Base-by-base conservation (phyloP, 2,113 vertebrate species). In the Larimichthys polyactis region DNA sequence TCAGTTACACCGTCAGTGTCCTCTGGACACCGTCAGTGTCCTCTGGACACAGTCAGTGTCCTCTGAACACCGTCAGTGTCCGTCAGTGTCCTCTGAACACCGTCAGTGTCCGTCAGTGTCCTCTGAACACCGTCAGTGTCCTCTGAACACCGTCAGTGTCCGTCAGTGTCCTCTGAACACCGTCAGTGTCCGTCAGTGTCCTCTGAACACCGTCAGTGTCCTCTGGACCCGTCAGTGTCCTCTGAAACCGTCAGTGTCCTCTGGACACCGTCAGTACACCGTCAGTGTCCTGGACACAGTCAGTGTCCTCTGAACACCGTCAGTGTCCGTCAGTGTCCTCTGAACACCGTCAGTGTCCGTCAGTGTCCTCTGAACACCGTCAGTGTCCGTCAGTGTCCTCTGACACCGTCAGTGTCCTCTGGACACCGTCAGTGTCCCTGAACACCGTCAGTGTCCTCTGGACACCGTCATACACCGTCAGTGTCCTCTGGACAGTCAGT, bases 81-180 rank as follows among this genome's bases (percentile, higher is more conserved):
- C n/a, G n/a, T n/a, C n/a, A n/a, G n/a, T n/a, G 19, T 48, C 51
- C 36, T 92, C 96, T 98, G 88, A 48, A 82, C 14, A 24, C 20
- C 10, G 54, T 32, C 29, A 67, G 5, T 44, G 20, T 44, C 7
- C 4, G 27, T 27, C 27, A 27, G 2, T 27, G 27, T 27, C 27
- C 27, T 27, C 27, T 27, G 27, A 27, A 27, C 27, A 27, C 24
- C 24, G 27, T 27, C 27, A 27, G 2, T 27, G 27, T 27, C 27
- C 27, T 27, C 27, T 27, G 27, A 27, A 27, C 27, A 27, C 2
- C 2, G 27, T 27, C n/a, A n/a, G n/a, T n/a, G n/a, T n/a, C n/a
- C n/a, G n/a, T n/a, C n/a, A n/a, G n/a, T n/a, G 19, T 48, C 51
- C 36, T 92, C 96, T 98, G 88, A 48, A 82, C 14, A 24, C 20